These are phyloP conservation scores for Sthenelais limicola DNA, from an alignment of 2,888 invertebrate species.

Conservation along the genomic window DNA sequence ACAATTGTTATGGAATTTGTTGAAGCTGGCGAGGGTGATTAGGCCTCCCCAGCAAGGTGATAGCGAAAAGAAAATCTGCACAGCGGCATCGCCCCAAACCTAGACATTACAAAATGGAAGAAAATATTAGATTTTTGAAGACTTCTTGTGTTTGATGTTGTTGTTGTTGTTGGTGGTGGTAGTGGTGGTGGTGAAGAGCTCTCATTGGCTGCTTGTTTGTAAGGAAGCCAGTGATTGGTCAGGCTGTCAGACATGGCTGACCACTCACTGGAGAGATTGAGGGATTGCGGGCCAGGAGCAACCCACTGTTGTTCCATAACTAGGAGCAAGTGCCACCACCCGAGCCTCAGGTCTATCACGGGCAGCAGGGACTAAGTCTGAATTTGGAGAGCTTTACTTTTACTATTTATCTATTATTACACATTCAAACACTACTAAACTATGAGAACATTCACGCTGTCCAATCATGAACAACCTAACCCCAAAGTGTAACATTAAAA, in stretches of 20 bases:
- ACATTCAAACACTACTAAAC: too few relatives aligned
- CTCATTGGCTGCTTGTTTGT: slow-evolving; percentile 15
- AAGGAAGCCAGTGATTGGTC: slow-evolving; percentile 14
- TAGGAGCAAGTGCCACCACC: too few relatives aligned
- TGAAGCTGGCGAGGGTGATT: slow-evolving; percentile 88
- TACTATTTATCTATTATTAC: too few relatives aligned
- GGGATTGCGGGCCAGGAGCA: slow-evolving; percentile 27
- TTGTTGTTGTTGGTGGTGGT: too few relatives aligned
- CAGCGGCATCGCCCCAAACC: slow-evolving; percentile 74
- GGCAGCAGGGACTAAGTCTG: too few relatives aligned
- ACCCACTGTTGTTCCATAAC: too few relatives aligned
- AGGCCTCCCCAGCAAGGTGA: slow-evolving; percentile 91
- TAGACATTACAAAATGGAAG: slow-evolving; percentile 47
- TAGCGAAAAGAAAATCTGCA: slow-evolving; percentile 89
- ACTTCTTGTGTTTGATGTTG: background rate
- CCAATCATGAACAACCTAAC: too few relatives aligned
- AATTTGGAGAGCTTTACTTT: too few relatives aligned
- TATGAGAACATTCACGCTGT: too few relatives aligned
- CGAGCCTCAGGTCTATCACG: too few relatives aligned
- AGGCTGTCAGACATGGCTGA: slow-evolving; percentile 4
- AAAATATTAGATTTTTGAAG: slow-evolving; percentile 7
- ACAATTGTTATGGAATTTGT: slow-evolving; percentile 84
- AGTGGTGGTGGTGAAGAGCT: background rate
- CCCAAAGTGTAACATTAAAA: too few relatives aligned
- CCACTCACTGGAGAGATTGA: slow-evolving; percentile 10